Evolutionary conservation across 2,888 invertebrate species (phyloP), one percentile per base, ranked within the genome.

Genomic region (Apodemia hepburni): DNA sequence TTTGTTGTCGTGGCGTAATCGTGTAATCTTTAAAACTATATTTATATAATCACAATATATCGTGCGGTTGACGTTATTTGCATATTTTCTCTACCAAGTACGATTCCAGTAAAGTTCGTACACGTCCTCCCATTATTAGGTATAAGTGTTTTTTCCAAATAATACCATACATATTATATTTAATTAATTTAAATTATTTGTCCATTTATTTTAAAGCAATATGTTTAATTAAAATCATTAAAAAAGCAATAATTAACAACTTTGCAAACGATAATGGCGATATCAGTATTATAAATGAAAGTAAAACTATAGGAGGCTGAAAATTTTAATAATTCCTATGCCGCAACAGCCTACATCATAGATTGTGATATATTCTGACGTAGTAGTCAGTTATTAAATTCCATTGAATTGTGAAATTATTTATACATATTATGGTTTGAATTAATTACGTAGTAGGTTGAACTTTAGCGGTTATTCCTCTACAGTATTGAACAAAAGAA

Each of bases 161-260:
- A 66, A 64, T 61, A 59, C 38, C 63, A 51, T 83, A 75, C 76
- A 70, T 73, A 68, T 66, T 68, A 73, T 72, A 76, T 80, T 80
- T 82, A 79, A 83, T 82, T 81, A 79, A 79, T 79, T 74, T 75
- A 82, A 82, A 82, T 82, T 81, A 76, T 73, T 74, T 74, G 78
- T 81, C 80, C 76, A 77, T 73, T 77, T 82, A 81, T 75, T 70
- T 79, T 79, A 81, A 79, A 84, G 84, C 84, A 83, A 80, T 80
- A 78, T 57, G 49, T 61, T 42, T 57, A 75, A 72, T 77, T 78
- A 73, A 71, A 73, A 74, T 66, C 72, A 77, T 80, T 77, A 73
- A 71, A 75, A 78, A 78, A 85, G 84, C 85, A 85, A 86, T 84
- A 86, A 84, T 73, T 65, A 73, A 72, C 70, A 71, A 71, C 73